Conservation (phyloP, 2,113 vertebrate species). For the Myocastor coypus region DNA sequence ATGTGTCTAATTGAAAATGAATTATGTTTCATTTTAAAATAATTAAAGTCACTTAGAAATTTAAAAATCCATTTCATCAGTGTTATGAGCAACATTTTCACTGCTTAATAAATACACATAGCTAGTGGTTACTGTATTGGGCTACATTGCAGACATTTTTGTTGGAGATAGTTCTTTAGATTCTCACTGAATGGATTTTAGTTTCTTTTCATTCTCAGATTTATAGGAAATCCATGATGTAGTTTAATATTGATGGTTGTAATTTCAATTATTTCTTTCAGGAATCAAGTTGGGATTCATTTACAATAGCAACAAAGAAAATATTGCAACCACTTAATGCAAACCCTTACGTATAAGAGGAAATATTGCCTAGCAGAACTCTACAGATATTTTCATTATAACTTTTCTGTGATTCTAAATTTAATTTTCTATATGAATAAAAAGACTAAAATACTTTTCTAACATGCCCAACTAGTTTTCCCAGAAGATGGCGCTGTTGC, state of each 20-base stretch:
- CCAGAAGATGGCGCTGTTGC: constrained; percentile 83
- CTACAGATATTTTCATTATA: constrained; percentile 35
- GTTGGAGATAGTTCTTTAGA: background rate
- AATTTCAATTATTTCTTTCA: background rate
- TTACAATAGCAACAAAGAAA: constrained; percentile 47
- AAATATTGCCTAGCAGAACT: constrained; percentile 13
- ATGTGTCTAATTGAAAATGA: background rate
- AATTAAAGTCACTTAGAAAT: background rate
- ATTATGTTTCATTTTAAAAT: background rate
- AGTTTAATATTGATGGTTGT: constrained; percentile 17
- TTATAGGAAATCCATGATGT: constrained; percentile 18
- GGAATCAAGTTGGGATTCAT: constrained; percentile 14
- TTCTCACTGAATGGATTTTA: constrained; percentile 1
- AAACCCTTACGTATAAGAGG: background rate
- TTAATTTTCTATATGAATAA: constrained; percentile 24
- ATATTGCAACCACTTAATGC: constrained; percentile 3
- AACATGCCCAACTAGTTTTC: background rate
- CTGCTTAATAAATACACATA: background rate
- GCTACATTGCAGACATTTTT: background rate
- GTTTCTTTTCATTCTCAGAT: constrained; percentile 47
- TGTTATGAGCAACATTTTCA: background rate
- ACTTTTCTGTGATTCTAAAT: constrained; percentile 53
- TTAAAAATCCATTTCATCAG: background rate
- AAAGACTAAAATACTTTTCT: background rate
- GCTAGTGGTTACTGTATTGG: background rate